Percentiles rank a stretch among this genome's conserved stretches.
These are phyloP conservation scores for Heliconius hortense DNA, from an alignment of 2,888 invertebrate species.

Conservation along the genomic window DNA sequence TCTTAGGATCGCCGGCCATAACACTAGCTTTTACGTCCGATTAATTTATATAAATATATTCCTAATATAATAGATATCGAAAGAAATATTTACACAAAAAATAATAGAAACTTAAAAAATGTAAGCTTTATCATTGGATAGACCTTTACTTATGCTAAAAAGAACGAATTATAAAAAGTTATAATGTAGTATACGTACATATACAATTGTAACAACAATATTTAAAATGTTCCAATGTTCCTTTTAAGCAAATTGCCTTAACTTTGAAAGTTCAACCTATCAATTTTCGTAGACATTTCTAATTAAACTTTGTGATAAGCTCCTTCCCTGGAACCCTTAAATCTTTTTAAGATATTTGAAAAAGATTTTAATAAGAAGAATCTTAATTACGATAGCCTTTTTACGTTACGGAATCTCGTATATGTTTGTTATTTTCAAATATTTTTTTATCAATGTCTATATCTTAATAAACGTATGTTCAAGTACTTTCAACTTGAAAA, in stretches of 20 bases:
- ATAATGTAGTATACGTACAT: neutral
- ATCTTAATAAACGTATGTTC: neutral
- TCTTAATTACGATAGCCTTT: conserved; percentile 4
- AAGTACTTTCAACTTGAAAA: neutral
- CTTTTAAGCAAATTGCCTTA: conserved; percentile 59
- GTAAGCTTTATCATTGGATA: neutral
- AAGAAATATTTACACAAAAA: no score
- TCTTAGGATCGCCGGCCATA: no score
- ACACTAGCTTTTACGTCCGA: no score
- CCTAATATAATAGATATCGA: no score
- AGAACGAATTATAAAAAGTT: no score
- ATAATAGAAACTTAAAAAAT: no score
- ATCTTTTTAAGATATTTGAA: conserved; percentile 31
- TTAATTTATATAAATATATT: no score
- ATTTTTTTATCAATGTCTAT: no score
- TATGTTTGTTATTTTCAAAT: neutral
- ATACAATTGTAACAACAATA: conserved; percentile 24
- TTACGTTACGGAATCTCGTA: neutral
- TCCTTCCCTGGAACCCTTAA: conserved; percentile 40
- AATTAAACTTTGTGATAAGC: conserved; percentile 68
- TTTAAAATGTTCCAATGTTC: conserved; percentile 21
- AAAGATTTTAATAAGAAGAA: conserved; percentile 16
- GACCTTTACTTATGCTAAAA: neutral
- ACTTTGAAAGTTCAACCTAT: conserved; percentile 46
- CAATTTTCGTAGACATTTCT: conserved; percentile 68